A percentile compares a stretch with the other conserved stretches of the same genome.
Conservation (phyloP, 2,113 vertebrate species). For the Hucho hucho region DNA sequence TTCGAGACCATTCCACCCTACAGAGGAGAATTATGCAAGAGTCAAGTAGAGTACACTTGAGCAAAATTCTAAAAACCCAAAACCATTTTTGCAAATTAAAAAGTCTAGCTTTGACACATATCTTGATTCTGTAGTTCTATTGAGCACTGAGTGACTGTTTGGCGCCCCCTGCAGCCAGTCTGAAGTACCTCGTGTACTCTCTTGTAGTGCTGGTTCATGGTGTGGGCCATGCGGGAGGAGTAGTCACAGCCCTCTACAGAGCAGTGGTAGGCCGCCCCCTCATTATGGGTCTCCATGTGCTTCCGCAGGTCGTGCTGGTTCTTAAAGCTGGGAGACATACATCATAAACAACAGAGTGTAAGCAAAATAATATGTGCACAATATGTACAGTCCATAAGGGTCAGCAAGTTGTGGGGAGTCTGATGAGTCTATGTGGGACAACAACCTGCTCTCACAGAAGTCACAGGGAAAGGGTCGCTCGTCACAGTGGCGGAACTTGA, state of each 20-base stretch:
- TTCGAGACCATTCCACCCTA: constrained; percentile 73
- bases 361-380: no score
- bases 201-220: constrained; percentile 70
- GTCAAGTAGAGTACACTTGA: background rate
- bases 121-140: no score
- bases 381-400: background rate
- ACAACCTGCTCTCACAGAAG: constrained; percentile 74
- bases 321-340: constrained; percentile 69
- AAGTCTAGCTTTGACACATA: no score
- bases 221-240: constrained; percentile 61
- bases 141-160: no score
- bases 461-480: constrained; percentile 72
- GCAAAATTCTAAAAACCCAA: background rate
- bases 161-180: background rate
- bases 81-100: background rate
- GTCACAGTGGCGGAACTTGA: constrained; percentile 72
- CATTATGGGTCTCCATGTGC: constrained; percentile 74
- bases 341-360: background rate
- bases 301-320: constrained; percentile 75
- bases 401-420: background rate
- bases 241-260: constrained; percentile 75
- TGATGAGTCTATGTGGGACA: background rate
- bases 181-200: constrained; percentile 63
- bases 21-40: constrained; percentile 2
- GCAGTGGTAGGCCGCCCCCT: constrained; percentile 77